Evolutionary conservation across 2,797 vertebrate genomes (phyloP).

Genomic region (Lagorchestes hirsutus): DNA sequence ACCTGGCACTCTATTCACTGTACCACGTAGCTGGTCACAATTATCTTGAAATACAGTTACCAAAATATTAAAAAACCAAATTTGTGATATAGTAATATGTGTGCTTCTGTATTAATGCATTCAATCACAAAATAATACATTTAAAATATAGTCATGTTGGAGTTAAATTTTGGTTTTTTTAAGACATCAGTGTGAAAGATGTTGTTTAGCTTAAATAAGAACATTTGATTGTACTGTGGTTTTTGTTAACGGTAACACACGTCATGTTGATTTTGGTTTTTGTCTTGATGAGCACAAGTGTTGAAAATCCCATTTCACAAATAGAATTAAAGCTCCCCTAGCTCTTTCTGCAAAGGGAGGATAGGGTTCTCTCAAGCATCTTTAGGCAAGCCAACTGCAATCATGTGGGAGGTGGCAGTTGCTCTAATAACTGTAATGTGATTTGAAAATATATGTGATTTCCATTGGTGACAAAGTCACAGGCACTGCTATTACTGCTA

Average conservation of each 20-base stretch:
- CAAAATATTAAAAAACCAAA: not conserved
- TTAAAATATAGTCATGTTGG: not conserved
- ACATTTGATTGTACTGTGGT: not conserved
- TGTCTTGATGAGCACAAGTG: not conserved
- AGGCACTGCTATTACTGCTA: not conserved
- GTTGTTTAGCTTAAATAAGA: not conserved
- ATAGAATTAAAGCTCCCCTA: not conserved
- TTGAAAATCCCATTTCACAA: constrained; percentile 8
- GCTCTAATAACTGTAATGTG: not conserved
- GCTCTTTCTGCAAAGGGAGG: not conserved
- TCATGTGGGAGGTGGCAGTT: not conserved
- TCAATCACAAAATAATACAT: not conserved
- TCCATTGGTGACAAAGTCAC: not conserved
- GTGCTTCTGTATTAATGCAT: not conserved
- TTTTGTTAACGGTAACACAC: not conserved
- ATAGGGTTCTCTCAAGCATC: not conserved
- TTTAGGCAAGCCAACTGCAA: not conserved
- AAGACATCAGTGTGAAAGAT: not conserved
- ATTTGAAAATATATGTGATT: constrained; percentile 24
- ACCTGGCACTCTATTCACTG: not conserved
- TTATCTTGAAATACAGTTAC: not conserved
- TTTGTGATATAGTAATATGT: not conserved
- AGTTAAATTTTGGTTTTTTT: not conserved
- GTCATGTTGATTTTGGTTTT: not conserved
- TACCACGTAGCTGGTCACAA: not conserved